These are phyloP conservation scores for Carassius gibelio DNA, from an alignment of 2,113 vertebrate species.

Conservation along the genomic window DNA sequence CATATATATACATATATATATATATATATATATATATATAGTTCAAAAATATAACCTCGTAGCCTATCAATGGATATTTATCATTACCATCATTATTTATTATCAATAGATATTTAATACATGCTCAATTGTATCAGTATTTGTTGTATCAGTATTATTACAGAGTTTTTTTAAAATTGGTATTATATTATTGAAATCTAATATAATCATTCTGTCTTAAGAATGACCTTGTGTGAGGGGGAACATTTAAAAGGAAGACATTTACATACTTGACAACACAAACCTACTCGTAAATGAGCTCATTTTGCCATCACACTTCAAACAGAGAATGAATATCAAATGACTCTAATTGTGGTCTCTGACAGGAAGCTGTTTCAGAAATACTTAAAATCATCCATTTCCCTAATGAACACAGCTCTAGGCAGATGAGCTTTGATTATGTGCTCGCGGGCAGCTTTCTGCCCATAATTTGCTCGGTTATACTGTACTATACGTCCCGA, in stretches of 20 bases:
- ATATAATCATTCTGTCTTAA: too few species aligned
- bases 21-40: too few species aligned
- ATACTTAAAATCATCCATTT: slow-evolving; percentile 3
- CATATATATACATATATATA: too few species aligned
- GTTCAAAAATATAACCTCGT: too few species aligned
- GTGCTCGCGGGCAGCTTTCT: background rate
- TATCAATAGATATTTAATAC: too few species aligned
- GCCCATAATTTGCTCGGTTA: background rate
- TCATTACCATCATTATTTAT: too few species aligned
- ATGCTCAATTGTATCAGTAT: too few species aligned
- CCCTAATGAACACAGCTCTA: background rate
- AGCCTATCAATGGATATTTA: too few species aligned
- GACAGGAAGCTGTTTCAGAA: background rate
- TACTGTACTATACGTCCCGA: background rate
- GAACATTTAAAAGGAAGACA: background rate
- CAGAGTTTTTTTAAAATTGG: too few species aligned
- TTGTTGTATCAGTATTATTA: too few species aligned
- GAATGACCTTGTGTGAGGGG: background rate
- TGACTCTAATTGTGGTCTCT: background rate
- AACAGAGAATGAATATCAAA: background rate
- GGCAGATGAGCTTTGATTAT: slow-evolving; percentile 13
- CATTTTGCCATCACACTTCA: background rate
- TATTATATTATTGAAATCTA: too few species aligned
- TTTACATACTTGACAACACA: background rate
- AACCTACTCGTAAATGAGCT: background rate